phyloP scores from a whole-genome alignment of 2,888 invertebrate species.

The Dynastes maya region DNA sequence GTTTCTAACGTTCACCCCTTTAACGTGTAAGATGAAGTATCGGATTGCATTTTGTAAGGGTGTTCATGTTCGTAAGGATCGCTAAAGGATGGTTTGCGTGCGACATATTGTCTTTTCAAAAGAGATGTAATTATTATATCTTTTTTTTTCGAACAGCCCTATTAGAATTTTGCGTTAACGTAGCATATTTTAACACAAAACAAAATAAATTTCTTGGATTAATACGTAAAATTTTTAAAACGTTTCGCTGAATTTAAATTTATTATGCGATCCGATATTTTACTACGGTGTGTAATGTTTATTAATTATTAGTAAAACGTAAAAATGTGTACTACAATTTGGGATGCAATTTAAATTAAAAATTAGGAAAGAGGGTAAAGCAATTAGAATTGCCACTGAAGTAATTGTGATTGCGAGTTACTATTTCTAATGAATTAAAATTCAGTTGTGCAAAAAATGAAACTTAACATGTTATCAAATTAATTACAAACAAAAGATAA shows the following conservation, averaged over 20 bases:
- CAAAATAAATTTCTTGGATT: background rate
- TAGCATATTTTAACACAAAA: too few species aligned
- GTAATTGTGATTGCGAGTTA: too few species aligned
- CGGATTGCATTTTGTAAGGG: slow-evolving; percentile 21
- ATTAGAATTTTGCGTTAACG: too few species aligned
- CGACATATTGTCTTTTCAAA: background rate
- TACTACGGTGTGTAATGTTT: background rate
- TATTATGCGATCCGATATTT: too few species aligned
- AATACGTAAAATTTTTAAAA: background rate
- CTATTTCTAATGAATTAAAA: too few species aligned
- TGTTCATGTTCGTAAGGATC: background rate
- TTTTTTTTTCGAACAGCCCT: background rate
- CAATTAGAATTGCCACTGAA: too few species aligned
- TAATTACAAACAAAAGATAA: too few species aligned
- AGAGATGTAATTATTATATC: background rate
- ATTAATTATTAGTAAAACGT: background rate
- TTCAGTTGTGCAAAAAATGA: too few species aligned
- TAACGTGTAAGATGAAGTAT: slow-evolving; percentile 23
- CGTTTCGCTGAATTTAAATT: background rate
- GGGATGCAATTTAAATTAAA: too few species aligned
- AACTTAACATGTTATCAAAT: too few species aligned
- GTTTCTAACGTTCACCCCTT: slow-evolving; percentile 31
- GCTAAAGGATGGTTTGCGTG: background rate
- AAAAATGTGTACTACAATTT: background rate
- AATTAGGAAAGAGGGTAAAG: too few species aligned